Evolutionary conservation across 2,113 vertebrate species (phyloP).

Genomic region (Nothobranchius kuhntae): DNA sequence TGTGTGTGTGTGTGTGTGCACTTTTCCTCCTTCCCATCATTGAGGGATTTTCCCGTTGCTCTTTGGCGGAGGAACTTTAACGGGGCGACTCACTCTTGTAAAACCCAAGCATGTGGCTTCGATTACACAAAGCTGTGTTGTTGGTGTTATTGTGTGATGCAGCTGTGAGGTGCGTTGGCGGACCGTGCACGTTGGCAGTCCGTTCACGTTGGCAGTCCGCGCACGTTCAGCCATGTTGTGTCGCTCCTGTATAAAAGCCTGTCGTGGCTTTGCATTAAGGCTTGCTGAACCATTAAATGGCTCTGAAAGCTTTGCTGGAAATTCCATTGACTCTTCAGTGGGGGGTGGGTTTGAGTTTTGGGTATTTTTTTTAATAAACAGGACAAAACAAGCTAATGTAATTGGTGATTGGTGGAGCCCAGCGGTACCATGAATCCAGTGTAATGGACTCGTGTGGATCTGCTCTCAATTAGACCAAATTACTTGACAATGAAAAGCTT

Average conservation of each 20-base stretch:
- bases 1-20: slow-evolving; percentile 20
- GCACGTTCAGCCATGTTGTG: slow-evolving; percentile 4
- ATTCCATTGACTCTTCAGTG: slow-evolving; percentile 59
- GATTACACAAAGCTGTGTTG: slow-evolving; percentile 33
- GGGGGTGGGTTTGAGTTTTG: slow-evolving; percentile 62
- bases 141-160: not conserved
- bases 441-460: slow-evolving; percentile 56
- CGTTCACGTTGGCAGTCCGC: not conserved
- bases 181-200: not conserved
- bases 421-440: slow-evolving; percentile 44
- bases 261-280: slow-evolving; percentile 63
- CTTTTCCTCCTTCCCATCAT: slow-evolving; percentile 62
- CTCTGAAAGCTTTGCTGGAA: slow-evolving; percentile 62
- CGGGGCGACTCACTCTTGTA: slow-evolving; percentile 70
- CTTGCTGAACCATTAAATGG: slow-evolving; percentile 68
- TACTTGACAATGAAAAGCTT: slow-evolving; percentile 27
- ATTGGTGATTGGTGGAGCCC: slow-evolving; percentile 62
- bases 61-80: slow-evolving; percentile 73
- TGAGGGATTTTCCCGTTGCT: slow-evolving; percentile 71
- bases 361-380: slow-evolving; percentile 39
- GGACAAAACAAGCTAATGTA: slow-evolving; percentile 64
- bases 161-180: slow-evolving; percentile 12
- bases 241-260: slow-evolving; percentile 35
- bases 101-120: slow-evolving; percentile 61
- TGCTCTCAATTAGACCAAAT: slow-evolving; percentile 57